Evolutionary conservation across 92 coral and sea anemone species (phyloP), one percentile per base, ranked within the genome.

Genomic region (Metridium senile): DNA sequence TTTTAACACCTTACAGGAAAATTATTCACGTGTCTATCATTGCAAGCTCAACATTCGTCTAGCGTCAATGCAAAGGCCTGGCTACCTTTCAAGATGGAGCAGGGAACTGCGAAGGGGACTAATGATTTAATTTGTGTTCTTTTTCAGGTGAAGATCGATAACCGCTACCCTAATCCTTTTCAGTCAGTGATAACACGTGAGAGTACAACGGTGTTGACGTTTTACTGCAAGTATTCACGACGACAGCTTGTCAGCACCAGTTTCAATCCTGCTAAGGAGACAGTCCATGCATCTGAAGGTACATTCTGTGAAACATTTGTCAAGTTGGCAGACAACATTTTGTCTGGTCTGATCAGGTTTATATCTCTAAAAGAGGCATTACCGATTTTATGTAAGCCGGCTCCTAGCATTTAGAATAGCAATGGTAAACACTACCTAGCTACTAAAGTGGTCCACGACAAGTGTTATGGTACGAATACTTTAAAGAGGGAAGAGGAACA

Each of bases 231-330:
- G 19, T 72, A 72, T 51, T 56, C 53, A 17, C 63, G 77, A 72
- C 21, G 47, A 51, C 77, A 58, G 19, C 57, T 72, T 53, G 77
- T 72, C n/a, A 72, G 77, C 66, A 26, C 66, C 18, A 13, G 0
- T 30, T 72, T 72, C 23, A 25, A 27, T 11, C 56, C 74, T n/a
- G 27, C 77, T 34, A 52, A 72, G 47, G 58, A 51, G 63, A 72
- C 2, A 7, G 64, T 72, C n/a, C 27, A 11, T 9, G 77, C 46
- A 6, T 72, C 77, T 56, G 77, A 72, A 72, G 77, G 77, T 72
- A 46, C 18, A 20, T 43, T n/a, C n/a, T n/a, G n/a, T n/a, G n/a
- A n/a, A 20, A 3, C 59, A 54, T 54, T 54, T 25, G 7, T 1
- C 17, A 33, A 68, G 13, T 18, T 0, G 35, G 11, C 27, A 33